Evolutionary conservation across 2,797 vertebrate genomes (phyloP), one percentile per base, ranked within the genome.

Genomic region (Kryptopterus vitreolus): DNA sequence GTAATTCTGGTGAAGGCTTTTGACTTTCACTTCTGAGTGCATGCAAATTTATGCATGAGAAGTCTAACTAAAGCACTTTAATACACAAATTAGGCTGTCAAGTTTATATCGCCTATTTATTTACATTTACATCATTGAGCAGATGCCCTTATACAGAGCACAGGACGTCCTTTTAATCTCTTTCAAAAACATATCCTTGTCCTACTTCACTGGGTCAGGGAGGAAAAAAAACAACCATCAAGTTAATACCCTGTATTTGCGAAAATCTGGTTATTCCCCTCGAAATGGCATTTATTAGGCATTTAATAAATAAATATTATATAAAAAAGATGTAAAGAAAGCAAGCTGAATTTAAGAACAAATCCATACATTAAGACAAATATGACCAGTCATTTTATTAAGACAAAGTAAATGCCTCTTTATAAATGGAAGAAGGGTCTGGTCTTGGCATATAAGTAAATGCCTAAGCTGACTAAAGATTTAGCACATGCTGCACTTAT

Each of bases 61-160:
- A 57, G 55, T n/a, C 55, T 57, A 57, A 57, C 55, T n/a, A 57
- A 57, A 57, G 55, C 55, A 57, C n/a, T 57, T 24, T 24, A 57
- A 57, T 57, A 10, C n/a, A 24, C 55, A 57, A n/a, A 24, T 57
- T 57, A 57, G 2, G 55, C 55, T 57, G 55, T 57, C 55, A 57
- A 57, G 55, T 24, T 24, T 57, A 57, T n/a, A 57, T 24, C 2
- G 10, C 55, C n/a, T 57, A 57, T 57, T 57, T 57, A 57, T 55
- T 55, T 55, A 55, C n/a, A 58, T 58, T 58, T 58, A 58, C 24
- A 58, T 11, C 24, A 58, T 26, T 26, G 24, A 26, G n/a, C 57
- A 58, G 24, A 58, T 13, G 57, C n/a, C 11, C 57, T 58, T 26
- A 58, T 58, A n/a, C 24, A 58, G 57, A 58, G 24, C 24, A 58